A percentile compares a stretch with the other conserved stretches of the same genome.
These are phyloP conservation scores for Grantiella picta DNA, from an alignment of 2,113 vertebrate genomes.

Conservation along the genomic window DNA sequence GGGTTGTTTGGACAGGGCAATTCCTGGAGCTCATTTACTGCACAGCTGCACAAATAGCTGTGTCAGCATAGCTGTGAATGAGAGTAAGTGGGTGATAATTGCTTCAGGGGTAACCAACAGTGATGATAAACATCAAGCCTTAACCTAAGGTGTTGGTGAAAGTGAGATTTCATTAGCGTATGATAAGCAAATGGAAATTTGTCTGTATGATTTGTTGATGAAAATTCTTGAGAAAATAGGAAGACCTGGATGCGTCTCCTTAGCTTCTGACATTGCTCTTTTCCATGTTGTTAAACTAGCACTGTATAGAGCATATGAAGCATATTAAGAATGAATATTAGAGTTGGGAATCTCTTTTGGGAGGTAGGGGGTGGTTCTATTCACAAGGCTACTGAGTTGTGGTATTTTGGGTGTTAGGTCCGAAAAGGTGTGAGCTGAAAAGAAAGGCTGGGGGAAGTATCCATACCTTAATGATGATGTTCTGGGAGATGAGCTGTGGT, in stretches of 20 bases:
- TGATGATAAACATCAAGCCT: neutral
- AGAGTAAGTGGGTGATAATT: neutral
- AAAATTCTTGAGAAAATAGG: neutral
- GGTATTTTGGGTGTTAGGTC: neutral
- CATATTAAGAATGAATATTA: neutral
- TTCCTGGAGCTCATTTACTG: neutral
- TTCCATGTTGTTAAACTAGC: neutral
- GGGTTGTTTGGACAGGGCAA: neutral
- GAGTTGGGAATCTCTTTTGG: neutral
- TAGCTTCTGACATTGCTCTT: neutral
- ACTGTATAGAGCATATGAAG: neutral
- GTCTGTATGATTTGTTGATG: neutral
- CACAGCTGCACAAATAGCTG: neutral
- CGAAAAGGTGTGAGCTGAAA: neutral
- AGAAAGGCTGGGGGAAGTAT: neutral
- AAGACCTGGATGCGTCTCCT: neutral
- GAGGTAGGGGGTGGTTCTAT: accelerated
- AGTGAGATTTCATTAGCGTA: neutral
- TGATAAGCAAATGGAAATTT: neutral
- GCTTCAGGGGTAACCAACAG: neutral
- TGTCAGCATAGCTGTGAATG: neutral
- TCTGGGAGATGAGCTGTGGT: neutral
- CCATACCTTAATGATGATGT: neutral
- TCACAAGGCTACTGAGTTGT: neutral
- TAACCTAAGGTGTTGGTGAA: neutral